A percentile compares a stretch with the other conserved stretches of the same genome.
Evolutionary conservation across 2,113 vertebrate species (phyloP).

Genomic region (Romanogobio albipinnatus): DNA sequence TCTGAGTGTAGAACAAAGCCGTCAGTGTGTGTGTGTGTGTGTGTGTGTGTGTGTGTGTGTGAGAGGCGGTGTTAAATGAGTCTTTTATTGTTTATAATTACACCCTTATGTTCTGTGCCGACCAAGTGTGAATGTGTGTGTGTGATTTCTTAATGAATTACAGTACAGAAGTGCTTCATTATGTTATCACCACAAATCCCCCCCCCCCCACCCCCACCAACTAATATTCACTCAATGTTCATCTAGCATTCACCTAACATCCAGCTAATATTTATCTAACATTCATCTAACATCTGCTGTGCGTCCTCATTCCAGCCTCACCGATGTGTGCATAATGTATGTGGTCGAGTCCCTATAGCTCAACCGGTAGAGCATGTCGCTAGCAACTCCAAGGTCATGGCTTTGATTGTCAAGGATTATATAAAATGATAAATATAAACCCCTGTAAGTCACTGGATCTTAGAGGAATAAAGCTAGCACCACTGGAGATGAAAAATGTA

Average conservation of each 20-base stretch:
- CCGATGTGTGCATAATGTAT: background rate
- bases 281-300: conserved; percentile 21
- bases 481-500: background rate
- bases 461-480: background rate
- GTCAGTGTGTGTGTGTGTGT: conserved; percentile 34
- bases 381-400: background rate
- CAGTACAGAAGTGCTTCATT: conserved; percentile 29
- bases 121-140: conserved; percentile 21
- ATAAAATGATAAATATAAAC: background rate
- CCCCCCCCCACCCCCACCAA: background rate
- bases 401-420: background rate
- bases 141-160: conserved; percentile 39
- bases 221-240: conserved; percentile 19
- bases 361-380: background rate
- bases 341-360: background rate
- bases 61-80: background rate
- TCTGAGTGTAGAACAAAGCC: conserved; percentile 17
- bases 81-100: conserved; percentile 47
- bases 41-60: conserved; percentile 34
- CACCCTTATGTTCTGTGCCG: conserved; percentile 35
- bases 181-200: conserved; percentile 1
- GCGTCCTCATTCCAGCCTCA: conserved; percentile 27
- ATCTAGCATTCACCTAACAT: conserved; percentile 17
- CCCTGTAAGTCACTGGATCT: background rate
- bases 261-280: conserved; percentile 35